Base-by-base conservation (phyloP, 2,113 vertebrate genomes). In the Caloenas nicobarica region DNA sequence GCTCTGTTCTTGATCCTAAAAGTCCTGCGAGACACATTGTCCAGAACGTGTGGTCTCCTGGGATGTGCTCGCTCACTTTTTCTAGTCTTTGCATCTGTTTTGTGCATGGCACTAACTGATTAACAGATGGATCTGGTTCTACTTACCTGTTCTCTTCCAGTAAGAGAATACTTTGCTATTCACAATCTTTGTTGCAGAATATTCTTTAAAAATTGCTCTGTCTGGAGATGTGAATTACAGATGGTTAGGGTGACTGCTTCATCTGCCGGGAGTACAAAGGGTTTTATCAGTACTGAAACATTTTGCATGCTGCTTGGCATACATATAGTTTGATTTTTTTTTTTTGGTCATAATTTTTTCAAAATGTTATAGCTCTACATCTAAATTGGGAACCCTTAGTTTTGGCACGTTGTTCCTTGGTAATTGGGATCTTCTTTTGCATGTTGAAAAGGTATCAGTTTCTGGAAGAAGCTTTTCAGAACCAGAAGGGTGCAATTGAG, bases 391-490 rank as follows among this genome's bases (percentile, higher is more conserved):
- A 56, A 8, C 22, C 28, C 14, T 92, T 77, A 81, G 51, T 79
- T 71, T 12, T 60, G 71, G 33, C 53, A 33, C 7, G 0, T 11
- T 88, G 68, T 33, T 77, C 40, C 26, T 28, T 19, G 68, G 38
- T 94, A 17, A 96, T n/a, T 87, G 66, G 40, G 86, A 14, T 73
- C 33, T 58, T 96, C 34, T 66, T 92, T 96, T 96, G 70, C 46
- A 0, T 65, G 51, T 96, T 95, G 64, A 12, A 76, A 95, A 99
- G 99, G 97, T 99, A 99, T 81, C 99, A 99, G 96, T 99, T 99
- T 97, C 97, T 99, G 91, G 99, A 99, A 95, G 99, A 99, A 97
- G 99, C 99, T 79, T 99, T 99, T 97, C 98, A 99, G 96, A 99
- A 99, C 97, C 99, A 99, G 95, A 99, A 99, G 96, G 98, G 98